Percentiles rank a stretch among this genome's conserved stretches.
Evolutionary conservation across 2,797 vertebrate genomes (phyloP).

Genomic region (Intellagama lesueurii): DNA sequence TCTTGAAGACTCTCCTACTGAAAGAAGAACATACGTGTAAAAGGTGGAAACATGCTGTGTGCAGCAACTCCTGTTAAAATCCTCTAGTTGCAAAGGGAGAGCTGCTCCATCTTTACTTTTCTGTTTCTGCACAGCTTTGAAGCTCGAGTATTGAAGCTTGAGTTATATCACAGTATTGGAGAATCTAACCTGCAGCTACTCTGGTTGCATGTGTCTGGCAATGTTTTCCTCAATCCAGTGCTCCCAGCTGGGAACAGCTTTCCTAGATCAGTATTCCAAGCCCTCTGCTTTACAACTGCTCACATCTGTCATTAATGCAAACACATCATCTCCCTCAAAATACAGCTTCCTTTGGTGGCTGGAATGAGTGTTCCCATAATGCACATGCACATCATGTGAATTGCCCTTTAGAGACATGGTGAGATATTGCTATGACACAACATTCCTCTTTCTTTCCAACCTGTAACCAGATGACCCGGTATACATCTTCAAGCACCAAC

Average conservation of each 20-base stretch:
- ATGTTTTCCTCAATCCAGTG: neutral
- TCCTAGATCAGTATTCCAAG: neutral
- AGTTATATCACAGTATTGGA: neutral
- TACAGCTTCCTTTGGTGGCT: neutral
- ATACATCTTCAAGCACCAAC: conserved; percentile 92
- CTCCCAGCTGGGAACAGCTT: neutral
- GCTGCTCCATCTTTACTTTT: neutral
- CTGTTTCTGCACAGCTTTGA: neutral
- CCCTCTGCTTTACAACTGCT: neutral
- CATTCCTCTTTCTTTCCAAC: neutral
- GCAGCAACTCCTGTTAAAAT: neutral
- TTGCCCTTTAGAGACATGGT: neutral
- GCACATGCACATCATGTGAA: neutral
- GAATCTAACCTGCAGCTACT: neutral
- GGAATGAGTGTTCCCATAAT: neutral
- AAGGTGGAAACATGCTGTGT: neutral
- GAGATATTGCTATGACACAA: neutral
- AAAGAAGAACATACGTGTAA: neutral
- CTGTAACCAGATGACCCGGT: conserved; percentile 90
- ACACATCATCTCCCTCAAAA: neutral
- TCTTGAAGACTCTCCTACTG: neutral
- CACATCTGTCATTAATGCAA: neutral
- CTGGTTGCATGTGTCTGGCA: neutral
- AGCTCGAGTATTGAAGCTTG: neutral
- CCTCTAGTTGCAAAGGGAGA: neutral